Evolutionary conservation across 2,113 vertebrate genomes (phyloP), one percentile per base, ranked within the genome.

Genomic region (Peromyscus polionotus): DNA sequence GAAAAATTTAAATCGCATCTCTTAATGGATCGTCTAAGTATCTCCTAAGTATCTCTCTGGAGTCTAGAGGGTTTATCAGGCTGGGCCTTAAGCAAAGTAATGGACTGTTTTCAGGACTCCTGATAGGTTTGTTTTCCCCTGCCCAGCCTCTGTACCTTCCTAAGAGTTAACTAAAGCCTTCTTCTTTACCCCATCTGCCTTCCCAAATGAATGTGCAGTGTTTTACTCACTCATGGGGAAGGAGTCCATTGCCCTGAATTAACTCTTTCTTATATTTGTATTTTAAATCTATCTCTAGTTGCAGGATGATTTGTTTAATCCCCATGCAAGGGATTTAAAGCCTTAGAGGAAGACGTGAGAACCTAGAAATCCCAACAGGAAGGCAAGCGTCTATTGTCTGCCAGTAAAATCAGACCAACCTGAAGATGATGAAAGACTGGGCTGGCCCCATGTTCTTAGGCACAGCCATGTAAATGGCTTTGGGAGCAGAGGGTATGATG

Each of bases 321-420:
- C 61, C 65, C n/a, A 75, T 87, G 70, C 20, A 5, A 85, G 48
- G 48, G 70, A 68, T 88, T n/a, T 75, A 33, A 92, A 95, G 76
- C 22, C 92, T 88, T 54, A 80, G 80, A 81, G 76, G 68, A 86
- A 67, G 48, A 77, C 10, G 65, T 51, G n/a, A 81, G 88, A 94
- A 94, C 73, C 77, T 97, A 70, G 75, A 90, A 95, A 72, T 87
- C 85, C 72, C 73, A 83, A 26, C 90, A 95, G 63, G 61, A 97
- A 93, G 59, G 42, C 92, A 86, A 33, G n/a, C 68, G 16, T 85
- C 73, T 92, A 36, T 93, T 72, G 12, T 93, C 91, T 89, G 48
- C 67, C 93, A 88, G 45, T 90, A 67, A 81, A 95, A 80, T 68
- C 90, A 96, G 13, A 85, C 36, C 88, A 96, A 3, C 51, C 2